A percentile compares a stretch with the other conserved stretches of the same genome.
phyloP scores from a whole-genome alignment of 2,113 vertebrate species.

The Aepyceros melampus region DNA sequence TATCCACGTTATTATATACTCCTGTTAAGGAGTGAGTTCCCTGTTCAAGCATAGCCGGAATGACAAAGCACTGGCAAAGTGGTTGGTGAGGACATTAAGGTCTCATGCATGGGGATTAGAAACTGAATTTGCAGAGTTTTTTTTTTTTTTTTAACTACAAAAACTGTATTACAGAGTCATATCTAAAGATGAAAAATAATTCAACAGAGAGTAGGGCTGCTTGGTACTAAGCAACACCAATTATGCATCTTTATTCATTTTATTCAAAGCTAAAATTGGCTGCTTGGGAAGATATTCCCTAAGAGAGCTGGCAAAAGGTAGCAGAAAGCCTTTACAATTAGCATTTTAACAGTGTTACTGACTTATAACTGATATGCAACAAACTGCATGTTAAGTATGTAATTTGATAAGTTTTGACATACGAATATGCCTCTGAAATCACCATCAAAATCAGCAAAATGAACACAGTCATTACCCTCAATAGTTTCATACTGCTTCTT shows the following conservation, averaged over 20 bases:
- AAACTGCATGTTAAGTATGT: not conserved
- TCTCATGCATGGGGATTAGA: not conserved
- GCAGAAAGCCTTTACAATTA: not conserved
- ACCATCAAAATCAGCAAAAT: not conserved
- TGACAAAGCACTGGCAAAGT: not conserved
- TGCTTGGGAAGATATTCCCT: not conserved
- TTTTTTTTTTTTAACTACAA: not conserved
- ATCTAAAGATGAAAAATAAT: not conserved
- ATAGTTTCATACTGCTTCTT: not conserved
- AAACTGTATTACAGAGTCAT: not conserved
- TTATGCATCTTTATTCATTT: not conserved
- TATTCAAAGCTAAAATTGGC: not conserved
- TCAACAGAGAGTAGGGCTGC: not conserved
- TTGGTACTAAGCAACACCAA: not conserved
- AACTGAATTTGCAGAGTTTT: not conserved
- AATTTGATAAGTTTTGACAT: conserved; percentile 13
- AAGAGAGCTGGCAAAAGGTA: not conserved
- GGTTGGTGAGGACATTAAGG: not conserved
- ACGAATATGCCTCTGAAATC: not conserved
- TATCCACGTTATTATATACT: not conserved
- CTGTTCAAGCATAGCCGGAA: not conserved
- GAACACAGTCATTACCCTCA: not conserved
- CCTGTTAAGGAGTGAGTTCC: not conserved
- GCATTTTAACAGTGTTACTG: not conserved
- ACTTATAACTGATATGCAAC: not conserved